These are phyloP conservation scores for Sclerurus mexicanus DNA, from an alignment of 2,113 vertebrate species.

Conservation along the genomic window DNA sequence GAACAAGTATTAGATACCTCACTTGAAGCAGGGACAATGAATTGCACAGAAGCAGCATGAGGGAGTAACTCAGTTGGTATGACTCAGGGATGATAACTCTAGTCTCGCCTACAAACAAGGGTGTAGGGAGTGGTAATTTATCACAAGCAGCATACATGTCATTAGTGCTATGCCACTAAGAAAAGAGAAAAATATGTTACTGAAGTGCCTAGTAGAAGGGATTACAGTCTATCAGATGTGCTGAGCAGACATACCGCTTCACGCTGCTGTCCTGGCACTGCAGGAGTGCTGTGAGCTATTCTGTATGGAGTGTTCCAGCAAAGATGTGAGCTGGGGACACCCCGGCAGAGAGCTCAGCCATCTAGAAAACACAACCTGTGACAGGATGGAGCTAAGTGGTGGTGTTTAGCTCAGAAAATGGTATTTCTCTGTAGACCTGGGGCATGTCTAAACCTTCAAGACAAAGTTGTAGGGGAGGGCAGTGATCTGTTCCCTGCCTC, in stretches of 20 bases:
- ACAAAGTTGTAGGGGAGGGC: neutral
- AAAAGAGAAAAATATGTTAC: neutral
- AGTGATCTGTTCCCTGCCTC: neutral
- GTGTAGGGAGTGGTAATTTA: neutral
- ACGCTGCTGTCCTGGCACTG: neutral
- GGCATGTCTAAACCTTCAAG: neutral
- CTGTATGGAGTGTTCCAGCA: fast-evolving
- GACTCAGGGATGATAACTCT: neutral
- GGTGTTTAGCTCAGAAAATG: neutral
- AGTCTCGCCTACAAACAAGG: neutral
- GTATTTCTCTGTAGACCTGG: neutral
- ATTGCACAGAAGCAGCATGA: neutral
- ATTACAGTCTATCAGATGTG: neutral
- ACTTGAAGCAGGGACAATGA: neutral
- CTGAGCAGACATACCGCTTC: neutral
- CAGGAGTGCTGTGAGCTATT: neutral
- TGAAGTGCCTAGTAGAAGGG: neutral
- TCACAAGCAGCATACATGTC: neutral
- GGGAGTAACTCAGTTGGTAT: neutral
- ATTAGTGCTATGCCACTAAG: neutral
- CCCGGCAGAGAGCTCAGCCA: neutral
- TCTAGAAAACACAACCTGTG: neutral
- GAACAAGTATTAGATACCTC: neutral
- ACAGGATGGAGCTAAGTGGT: neutral
- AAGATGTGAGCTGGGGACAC: neutral